Evolutionary conservation across 2,797 vertebrate genomes (phyloP).

Genomic region (Takifugu ocellatus): DNA sequence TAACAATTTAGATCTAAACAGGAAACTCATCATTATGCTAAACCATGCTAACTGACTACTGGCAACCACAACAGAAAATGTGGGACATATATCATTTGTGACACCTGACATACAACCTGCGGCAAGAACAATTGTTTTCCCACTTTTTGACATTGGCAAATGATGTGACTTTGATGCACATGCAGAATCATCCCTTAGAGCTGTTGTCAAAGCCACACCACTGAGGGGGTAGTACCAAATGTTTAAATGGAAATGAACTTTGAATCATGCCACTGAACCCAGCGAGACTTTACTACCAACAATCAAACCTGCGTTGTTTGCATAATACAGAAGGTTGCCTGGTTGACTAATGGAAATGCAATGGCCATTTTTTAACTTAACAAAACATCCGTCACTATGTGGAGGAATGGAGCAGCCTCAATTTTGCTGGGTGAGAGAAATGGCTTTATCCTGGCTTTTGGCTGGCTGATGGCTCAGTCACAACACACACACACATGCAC

Average conservation of each 20-base stretch:
- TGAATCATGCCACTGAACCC: neutral
- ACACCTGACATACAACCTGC: neutral
- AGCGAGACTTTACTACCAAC: neutral
- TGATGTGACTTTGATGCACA: neutral
- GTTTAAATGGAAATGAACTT: neutral
- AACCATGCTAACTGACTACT: neutral
- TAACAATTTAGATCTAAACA: too few species aligned
- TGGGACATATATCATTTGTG: neutral
- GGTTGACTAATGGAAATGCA: too few species aligned
- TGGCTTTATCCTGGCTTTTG: slow-evolving; percentile 7
- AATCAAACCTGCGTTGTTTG: too few species aligned
- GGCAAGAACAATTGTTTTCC: neutral
- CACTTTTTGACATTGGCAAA: neutral
- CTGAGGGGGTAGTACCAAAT: neutral
- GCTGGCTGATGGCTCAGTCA: slow-evolving; percentile 36
- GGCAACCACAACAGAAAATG: too few species aligned
- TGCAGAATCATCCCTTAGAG: neutral
- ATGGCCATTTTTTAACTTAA: neutral
- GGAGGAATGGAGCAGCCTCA: slow-evolving; percentile 5
- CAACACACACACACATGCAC: neutral
- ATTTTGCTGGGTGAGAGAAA: slow-evolving; percentile 15
- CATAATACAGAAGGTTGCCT: too few species aligned
- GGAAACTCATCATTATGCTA: neutral
- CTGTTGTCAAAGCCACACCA: too few species aligned
- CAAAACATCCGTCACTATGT: neutral